A percentile compares a stretch with the other conserved stretches of the same genome.
Conservation (phyloP, 92 coral and sea anemone genomes). For the Epizoanthus stellaris region DNA sequence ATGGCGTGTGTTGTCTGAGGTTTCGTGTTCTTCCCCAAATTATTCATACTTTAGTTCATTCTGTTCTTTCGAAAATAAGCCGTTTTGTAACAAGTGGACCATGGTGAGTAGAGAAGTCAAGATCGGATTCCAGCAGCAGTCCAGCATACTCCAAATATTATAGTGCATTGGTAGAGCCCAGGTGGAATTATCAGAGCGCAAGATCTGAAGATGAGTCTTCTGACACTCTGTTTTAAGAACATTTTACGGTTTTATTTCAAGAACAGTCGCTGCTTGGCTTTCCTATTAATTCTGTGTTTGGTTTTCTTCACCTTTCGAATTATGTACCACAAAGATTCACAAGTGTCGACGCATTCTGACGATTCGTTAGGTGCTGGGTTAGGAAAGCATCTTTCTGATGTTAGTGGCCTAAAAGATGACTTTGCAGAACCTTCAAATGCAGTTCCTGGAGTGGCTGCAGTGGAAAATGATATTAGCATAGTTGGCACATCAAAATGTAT, state of each 20-base stretch:
- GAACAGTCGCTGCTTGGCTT: slow-evolving; percentile 34
- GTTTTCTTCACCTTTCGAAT: slow-evolving; percentile 14
- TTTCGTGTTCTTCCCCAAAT: too few species aligned
- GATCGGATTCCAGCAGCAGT: too few species aligned
- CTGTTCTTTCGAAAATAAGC: too few species aligned
- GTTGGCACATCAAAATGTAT: slow-evolving; percentile 54
- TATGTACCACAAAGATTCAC: background rate
- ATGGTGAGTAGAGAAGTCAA: too few species aligned
- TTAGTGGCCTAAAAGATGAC: background rate
- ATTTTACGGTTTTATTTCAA: slow-evolving; percentile 55
- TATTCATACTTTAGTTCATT: too few species aligned
- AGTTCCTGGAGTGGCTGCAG: background rate
- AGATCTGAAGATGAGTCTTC: slow-evolving; percentile 3
- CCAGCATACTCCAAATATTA: too few species aligned
- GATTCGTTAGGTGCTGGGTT: too few species aligned
- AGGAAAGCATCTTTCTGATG: background rate
- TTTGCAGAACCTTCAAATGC: background rate
- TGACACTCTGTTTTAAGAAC: background rate
- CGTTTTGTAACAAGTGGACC: too few species aligned
- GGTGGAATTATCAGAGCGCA: too few species aligned
- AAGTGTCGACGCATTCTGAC: too few species aligned
- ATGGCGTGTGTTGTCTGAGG: too few species aligned
- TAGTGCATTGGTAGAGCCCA: background rate
- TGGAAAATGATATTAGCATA: slow-evolving; percentile 41
- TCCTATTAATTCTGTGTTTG: slow-evolving; percentile 15